Evolutionary conservation across 1,140 invertebrate species (phyloP).

Genomic region (Caenorhabditis tropicalis): DNA sequence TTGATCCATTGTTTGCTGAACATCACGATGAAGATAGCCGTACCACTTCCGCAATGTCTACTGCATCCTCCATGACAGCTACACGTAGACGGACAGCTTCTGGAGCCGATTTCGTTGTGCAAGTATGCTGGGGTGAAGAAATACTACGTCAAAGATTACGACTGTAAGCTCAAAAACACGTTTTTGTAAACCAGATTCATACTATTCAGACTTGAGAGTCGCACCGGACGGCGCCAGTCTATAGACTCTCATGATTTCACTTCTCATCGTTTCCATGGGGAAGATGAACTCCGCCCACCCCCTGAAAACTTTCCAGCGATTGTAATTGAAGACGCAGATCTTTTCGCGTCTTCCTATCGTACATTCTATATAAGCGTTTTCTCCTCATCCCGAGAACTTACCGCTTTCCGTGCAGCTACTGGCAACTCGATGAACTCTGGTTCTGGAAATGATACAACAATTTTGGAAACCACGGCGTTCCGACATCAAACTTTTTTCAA

Average conservation of each 20-base stretch:
- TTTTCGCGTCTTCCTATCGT: background rate
- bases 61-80: background rate
- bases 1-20: background rate
- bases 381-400: background rate
- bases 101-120: background rate
- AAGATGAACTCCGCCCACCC: background rate
- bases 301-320: background rate
- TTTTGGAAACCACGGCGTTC: slow-evolving; percentile 3
- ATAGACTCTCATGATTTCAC: background rate
- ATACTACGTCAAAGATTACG: background rate
- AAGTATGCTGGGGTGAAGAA: background rate
- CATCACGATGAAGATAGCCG: background rate
- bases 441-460: background rate
- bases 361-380: background rate
- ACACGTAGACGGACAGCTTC: background rate
- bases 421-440: background rate
- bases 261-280: background rate
- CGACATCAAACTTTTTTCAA: background rate
- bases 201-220: background rate
- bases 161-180: too few species aligned
- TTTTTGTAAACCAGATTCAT: background rate
- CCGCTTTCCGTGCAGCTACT: background rate
- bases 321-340: background rate
- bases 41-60: background rate
- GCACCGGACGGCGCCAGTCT: background rate